Conservation (phyloP, 2,113 vertebrate genomes). For the Megaceryle torquata region DNA sequence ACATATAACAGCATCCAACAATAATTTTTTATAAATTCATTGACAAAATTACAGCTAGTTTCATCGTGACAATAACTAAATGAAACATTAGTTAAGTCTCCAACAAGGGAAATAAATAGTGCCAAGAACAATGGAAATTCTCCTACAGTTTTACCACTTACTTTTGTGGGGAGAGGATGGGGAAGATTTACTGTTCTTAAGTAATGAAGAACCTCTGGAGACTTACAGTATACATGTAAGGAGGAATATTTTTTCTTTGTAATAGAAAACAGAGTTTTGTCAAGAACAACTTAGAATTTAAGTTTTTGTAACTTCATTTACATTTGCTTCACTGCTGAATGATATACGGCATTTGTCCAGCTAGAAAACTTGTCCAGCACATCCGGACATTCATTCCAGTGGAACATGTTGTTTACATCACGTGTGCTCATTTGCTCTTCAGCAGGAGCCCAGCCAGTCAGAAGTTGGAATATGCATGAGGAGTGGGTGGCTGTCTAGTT, state of each 20-base stretch:
- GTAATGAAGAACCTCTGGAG: not conserved
- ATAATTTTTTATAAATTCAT: not conserved
- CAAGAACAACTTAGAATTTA: not conserved
- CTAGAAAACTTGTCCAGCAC: not conserved
- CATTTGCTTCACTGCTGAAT: not conserved
- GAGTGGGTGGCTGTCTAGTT: not conserved
- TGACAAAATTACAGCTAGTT: not conserved
- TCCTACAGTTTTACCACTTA: not conserved
- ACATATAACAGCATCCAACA: not conserved
- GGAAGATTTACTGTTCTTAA: not conserved
- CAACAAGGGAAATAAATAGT: not conserved
- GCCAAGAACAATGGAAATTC: not conserved
- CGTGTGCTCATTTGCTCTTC: not conserved
- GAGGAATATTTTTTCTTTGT: not conserved
- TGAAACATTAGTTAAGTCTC: not conserved
- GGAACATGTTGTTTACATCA: not conserved
- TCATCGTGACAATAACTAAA: not conserved
- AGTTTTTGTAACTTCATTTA: not conserved
- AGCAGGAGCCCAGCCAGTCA: not conserved
- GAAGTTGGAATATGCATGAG: not conserved
- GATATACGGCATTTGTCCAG: not conserved
- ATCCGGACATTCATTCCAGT: not conserved
- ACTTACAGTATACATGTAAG: not conserved
- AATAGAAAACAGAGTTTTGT: not conserved
- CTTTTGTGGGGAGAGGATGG: fast-evolving